Evolutionary conservation across 2,113 vertebrate species (phyloP).

Genomic region (Peromyscus leucopus): DNA sequence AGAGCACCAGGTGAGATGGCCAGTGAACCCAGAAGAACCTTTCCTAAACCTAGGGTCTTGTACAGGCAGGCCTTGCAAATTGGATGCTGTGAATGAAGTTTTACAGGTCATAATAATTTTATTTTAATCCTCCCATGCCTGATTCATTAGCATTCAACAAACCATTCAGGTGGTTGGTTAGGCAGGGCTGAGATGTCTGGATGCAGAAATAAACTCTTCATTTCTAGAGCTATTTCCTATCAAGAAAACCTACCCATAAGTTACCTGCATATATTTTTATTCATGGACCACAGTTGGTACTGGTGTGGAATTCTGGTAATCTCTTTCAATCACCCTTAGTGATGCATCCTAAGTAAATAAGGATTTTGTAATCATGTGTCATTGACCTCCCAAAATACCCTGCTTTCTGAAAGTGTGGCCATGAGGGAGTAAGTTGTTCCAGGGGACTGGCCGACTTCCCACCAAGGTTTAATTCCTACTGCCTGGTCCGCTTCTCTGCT

Average conservation of each 20-base stretch:
- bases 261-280: slow-evolving; percentile 63
- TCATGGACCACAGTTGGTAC: slow-evolving; percentile 42
- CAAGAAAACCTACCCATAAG: slow-evolving; percentile 55
- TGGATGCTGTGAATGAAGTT: not conserved
- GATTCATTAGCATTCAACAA: slow-evolving; percentile 10
- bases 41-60: not conserved
- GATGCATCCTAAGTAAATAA: slow-evolving; percentile 18
- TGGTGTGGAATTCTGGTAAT: slow-evolving; percentile 55
- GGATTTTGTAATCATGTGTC: slow-evolving; percentile 9
- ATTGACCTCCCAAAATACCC: not conserved
- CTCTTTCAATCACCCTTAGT: not conserved
- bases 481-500: not conserved
- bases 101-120: not conserved
- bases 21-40: not conserved
- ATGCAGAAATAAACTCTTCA: slow-evolving; percentile 27
- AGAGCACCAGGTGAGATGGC: not conserved
- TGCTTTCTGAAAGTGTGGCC: slow-evolving; percentile 10
- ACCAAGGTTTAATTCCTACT: not conserved
- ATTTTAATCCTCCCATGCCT: not conserved
- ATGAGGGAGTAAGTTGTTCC: not conserved
- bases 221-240: slow-evolving; percentile 16
- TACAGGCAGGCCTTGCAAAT: not conserved
- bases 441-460: not conserved
- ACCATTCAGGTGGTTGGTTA: slow-evolving; percentile 10
- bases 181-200: not conserved